Percentiles rank a stretch among this genome's conserved stretches.
phyloP scores from a whole-genome alignment of 2,113 vertebrate genomes.

The Macrotus californicus region DNA sequence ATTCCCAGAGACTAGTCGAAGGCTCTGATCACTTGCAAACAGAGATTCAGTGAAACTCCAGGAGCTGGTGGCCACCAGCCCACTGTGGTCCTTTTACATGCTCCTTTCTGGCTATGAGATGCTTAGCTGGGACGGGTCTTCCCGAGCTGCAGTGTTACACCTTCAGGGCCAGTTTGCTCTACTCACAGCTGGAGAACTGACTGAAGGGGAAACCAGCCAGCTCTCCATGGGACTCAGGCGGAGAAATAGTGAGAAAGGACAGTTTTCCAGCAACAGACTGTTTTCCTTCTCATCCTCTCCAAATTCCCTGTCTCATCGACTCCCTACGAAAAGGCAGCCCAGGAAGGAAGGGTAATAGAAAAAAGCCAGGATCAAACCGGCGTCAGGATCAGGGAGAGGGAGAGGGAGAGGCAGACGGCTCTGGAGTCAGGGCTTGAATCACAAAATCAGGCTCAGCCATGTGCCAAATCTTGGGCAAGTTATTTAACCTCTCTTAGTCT shows the following conservation, averaged over 20 bases:
- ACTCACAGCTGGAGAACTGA: conserved; percentile 21
- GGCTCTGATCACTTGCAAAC: not conserved
- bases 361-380: not conserved
- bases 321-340: not conserved
- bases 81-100: not conserved
- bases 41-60: accelerated
- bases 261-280: accelerated
- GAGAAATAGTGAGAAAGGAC: accelerated
- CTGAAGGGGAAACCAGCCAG: not conserved
- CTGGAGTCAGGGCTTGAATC: not conserved
- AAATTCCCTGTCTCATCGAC: not conserved
- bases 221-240: not conserved
- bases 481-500: not conserved
- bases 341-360: not conserved
- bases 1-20: not conserved
- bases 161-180: not conserved
- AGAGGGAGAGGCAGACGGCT: no score
- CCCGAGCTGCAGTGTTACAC: accelerated
- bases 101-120: not conserved
- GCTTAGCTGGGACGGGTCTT: conserved; percentile 10
- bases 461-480: not conserved
- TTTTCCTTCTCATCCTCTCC: not conserved
- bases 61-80: not conserved
- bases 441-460: not conserved
- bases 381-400: no score